A percentile compares a stretch with the other conserved stretches of the same genome.
phyloP scores from a whole-genome alignment of 2,113 vertebrate genomes.

The Chunga burmeisteri region DNA sequence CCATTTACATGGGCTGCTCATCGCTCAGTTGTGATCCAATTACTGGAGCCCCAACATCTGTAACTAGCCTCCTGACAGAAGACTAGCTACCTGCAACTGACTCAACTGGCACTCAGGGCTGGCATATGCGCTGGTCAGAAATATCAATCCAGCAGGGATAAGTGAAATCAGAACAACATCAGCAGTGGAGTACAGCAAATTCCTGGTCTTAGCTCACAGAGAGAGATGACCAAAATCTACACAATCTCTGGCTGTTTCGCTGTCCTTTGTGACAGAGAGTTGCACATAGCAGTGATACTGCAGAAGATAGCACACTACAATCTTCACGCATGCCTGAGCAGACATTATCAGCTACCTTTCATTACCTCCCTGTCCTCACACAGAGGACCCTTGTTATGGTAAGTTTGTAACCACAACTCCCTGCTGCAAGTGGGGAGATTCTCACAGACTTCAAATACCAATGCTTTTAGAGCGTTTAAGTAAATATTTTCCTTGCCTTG shows the following conservation, averaged over 20 bases:
- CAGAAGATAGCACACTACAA: not conserved
- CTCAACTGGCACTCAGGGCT: rapidly evolving
- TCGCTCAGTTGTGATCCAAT: not conserved
- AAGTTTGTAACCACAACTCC: not conserved
- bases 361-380: not conserved
- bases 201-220: not conserved
- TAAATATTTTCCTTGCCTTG: not conserved
- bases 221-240: not conserved
- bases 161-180: not conserved
- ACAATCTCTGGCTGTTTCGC: not conserved
- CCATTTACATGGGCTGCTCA: not conserved
- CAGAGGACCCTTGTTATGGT: not conserved
- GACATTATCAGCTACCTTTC: not conserved
- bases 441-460: not conserved
- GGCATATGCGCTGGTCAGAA: rapidly evolving
- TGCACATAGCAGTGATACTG: not conserved
- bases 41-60: not conserved
- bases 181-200: not conserved
- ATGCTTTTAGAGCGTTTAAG: not conserved
- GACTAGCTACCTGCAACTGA: not conserved
- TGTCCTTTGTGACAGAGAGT: not conserved
- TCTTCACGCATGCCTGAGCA: not conserved
- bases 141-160: not conserved
- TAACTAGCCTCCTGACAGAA: not conserved
- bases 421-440: not conserved